These are phyloP conservation scores for Zygaena filipendulae DNA, from an alignment of 2,888 invertebrate genomes.

Conservation along the genomic window DNA sequence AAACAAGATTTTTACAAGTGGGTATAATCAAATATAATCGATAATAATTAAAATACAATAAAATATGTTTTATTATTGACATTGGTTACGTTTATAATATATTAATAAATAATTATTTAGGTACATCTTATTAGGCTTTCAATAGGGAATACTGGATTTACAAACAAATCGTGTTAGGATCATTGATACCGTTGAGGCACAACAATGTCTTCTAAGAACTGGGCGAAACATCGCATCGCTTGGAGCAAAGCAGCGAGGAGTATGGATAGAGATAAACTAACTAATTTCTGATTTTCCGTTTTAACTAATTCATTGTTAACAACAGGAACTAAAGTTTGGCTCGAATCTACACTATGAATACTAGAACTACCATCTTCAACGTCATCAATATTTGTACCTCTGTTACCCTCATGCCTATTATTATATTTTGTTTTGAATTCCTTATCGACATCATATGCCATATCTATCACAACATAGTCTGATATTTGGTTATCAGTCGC, in stretches of 20 bases:
- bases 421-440: slow-evolving; percentile 26
- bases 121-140: slow-evolving; percentile 33
- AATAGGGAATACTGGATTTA: slow-evolving; percentile 50
- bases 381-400: slow-evolving; percentile 37
- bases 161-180: slow-evolving; percentile 32
- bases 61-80: slow-evolving; percentile 8
- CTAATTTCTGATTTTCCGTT: slow-evolving; percentile 59
- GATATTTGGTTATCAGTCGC: slow-evolving; percentile 25
- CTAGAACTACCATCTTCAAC: slow-evolving; percentile 43
- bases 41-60: too few relatives aligned
- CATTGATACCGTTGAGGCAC: slow-evolving; percentile 52
- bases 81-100: too few relatives aligned
- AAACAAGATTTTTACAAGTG: too few relatives aligned
- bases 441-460: slow-evolving; percentile 46
- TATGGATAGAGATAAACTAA: slow-evolving; percentile 70
- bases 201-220: slow-evolving; percentile 70
- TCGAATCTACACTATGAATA: slow-evolving; percentile 38
- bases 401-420: slow-evolving; percentile 20
- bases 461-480: slow-evolving; percentile 56
- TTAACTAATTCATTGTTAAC: slow-evolving; percentile 49
- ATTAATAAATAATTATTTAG: background rate
- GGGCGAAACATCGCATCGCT: slow-evolving; percentile 71
- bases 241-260: slow-evolving; percentile 70
- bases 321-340: slow-evolving; percentile 56
- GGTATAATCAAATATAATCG: too few relatives aligned